Evolutionary conservation across 2,888 invertebrate genomes (phyloP), one percentile per base, ranked within the genome.

Genomic region (Ephialtes manifestator): DNA sequence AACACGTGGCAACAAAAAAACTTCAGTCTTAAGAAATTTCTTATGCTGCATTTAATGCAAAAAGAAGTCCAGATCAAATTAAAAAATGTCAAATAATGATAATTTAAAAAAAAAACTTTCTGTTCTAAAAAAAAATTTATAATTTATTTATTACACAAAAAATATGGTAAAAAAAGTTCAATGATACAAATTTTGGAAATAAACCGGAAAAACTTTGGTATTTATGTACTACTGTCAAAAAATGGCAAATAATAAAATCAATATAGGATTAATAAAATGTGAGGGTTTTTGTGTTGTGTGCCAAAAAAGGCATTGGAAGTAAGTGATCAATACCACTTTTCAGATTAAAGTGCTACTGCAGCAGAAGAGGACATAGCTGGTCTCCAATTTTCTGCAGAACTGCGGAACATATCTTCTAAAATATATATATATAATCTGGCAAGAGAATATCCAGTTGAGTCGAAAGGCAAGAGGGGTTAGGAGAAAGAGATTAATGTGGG

Each of bases 311-410:
- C 10, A 68, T 20, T 48, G 24, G 18, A 24, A 51, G 53, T 15
- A 43, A 63, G 43, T 80, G 18, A 80, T 80, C 79, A 65, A 35
- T 39, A 80, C 28, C 79, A 80, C 79, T 80, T 72, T 65, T 65
- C 43, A 72, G 79, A 80, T 80, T 80, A 31, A 71, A 71, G 8
- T 48, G 31, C 13, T 51, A 8, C 65, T 28, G 65, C 43, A 51
- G 13, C 2, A 20, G 43, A 28, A 20, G 51, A 51, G 5, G 24
- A 39, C 13, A 53, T 60, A 24, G 39, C 18, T 11, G 43, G 60
- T 31, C 18, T 60, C n/a, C 28, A 24, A 13, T 39, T 35, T 75
- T 43, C 11, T 43, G 48, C 13, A 31, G 31, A 31, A 15, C 28
- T 28, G 11, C 15, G 58, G 20, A 51, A 31, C 35, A 20, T 76